A percentile compares a stretch with the other conserved stretches of the same genome.
Conservation (phyloP, 2,113 vertebrate species). For the Vombatus ursinus region DNA sequence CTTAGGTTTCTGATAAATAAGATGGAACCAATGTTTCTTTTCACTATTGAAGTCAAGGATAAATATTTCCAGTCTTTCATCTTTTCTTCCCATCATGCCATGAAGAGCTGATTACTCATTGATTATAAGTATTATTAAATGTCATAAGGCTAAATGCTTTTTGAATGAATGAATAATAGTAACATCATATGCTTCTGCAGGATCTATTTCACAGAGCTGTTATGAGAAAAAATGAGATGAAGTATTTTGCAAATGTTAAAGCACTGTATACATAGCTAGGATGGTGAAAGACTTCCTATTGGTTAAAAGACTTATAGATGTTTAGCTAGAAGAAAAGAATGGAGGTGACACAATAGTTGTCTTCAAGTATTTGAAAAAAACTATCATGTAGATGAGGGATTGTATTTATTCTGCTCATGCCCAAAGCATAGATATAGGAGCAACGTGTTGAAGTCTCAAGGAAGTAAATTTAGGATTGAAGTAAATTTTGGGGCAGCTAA, state of each 20-base stretch:
- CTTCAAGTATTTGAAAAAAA: too few relatives aligned
- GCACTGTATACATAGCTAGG: too few relatives aligned
- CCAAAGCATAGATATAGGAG: background rate
- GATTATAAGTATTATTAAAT: background rate
- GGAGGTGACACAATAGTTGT: too few relatives aligned
- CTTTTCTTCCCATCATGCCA: background rate
- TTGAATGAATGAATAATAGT: background rate
- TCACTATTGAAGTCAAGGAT: background rate
- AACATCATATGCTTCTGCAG: background rate
- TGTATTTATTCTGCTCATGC: background rate
- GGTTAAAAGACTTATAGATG: too few relatives aligned
- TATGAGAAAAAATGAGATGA: background rate
- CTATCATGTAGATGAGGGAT: too few relatives aligned
- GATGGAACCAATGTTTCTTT: background rate
- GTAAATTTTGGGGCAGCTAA: background rate
- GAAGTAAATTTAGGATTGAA: background rate
- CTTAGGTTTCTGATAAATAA: background rate
- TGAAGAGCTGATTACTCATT: background rate
- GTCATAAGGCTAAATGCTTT: background rate
- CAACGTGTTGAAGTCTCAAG: background rate
- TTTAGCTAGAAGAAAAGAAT: too few relatives aligned
- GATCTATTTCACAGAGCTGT: background rate
- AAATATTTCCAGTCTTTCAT: background rate
- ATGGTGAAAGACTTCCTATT: too few relatives aligned
- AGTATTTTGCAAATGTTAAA: too few relatives aligned